Base-by-base conservation (phyloP, 2,888 invertebrate species). In the Sminthurinus aureus region DNA sequence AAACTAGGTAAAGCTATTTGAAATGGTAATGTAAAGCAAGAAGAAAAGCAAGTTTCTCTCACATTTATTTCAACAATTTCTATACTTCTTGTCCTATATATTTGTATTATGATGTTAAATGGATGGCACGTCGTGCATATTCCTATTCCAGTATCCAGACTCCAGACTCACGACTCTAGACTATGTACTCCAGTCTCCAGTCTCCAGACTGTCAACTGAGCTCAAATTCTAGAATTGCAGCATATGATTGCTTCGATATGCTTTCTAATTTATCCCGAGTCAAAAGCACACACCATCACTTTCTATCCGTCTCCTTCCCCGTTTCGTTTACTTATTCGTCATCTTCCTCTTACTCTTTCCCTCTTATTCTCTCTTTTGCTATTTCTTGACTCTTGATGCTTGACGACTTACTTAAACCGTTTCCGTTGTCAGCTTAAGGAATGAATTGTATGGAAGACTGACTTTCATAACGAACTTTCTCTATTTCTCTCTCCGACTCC, bases 391-490 rank as follows among this genome's bases (percentile, higher is more conserved):
- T 38, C 38, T 38, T 38, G 38, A 38, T 38, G 38, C 38, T 38
- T 38, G 24, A 71, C 71, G 20, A 20, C 38, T 12, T 69, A 69
- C 71, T 71, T 24, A 24, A 22, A 24, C 71, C 71, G 22, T 71
- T 71, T 71, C 71, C 24, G 71, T 71, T 71, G 71, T 71, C 71
- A 71, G 71, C 71, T 71, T 71, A 71, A 71, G 71, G 71, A 71
- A 71, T 22, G 71, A 71, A 71, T 71, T 71, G 71, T 24, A 71
- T 71, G 71, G 71, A 22, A 71, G 71, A 71, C 71, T 71, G 26
- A 22, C 71, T 71, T 71, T 24, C 71, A 6, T 71, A 71, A 71
- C 71, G 71, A 71, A 71, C 71, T 71, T 71, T 71, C 71, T 24
- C 71, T 22, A 71, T 24, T 24, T 71, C 24, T 71, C 71, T 24